Percentiles rank a stretch among this genome's conserved stretches.
These are phyloP conservation scores for Hydropotes inermis DNA, from an alignment of 2,113 vertebrate genomes.

Conservation along the genomic window DNA sequence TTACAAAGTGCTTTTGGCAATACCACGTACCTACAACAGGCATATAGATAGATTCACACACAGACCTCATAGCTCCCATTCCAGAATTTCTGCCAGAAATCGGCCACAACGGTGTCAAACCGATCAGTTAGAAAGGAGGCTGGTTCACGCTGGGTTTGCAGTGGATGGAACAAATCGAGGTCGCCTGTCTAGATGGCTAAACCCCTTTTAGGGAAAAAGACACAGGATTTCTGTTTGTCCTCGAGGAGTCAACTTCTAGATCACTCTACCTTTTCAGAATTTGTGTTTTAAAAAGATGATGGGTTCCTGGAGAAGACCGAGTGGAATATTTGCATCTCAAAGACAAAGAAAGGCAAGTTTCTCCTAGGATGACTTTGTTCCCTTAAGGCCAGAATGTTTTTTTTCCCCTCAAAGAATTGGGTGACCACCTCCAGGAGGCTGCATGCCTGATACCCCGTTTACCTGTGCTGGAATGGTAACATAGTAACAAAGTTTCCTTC, in stretches of 20 bases:
- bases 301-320: not conserved
- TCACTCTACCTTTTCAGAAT: not conserved
- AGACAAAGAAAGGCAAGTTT: not conserved
- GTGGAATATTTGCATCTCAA: not conserved
- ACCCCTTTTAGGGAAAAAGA: not conserved
- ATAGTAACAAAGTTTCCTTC: not conserved
- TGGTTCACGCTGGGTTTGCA: not conserved
- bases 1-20: not conserved
- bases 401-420: not conserved
- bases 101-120: accelerated
- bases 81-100: not conserved
- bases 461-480: not conserved
- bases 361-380: not conserved
- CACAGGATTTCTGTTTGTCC: not conserved
- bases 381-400: not conserved
- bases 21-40: not conserved
- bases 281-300: not conserved
- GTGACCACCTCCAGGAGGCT: not conserved
- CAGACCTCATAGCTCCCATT: not conserved
- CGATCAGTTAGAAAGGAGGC: not conserved
- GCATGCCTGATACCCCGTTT: accelerated
- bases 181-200: not conserved
- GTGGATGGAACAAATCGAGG: not conserved
- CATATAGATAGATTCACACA: accelerated
- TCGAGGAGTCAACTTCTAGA: not conserved